Evolutionary conservation across 2,888 invertebrate genomes (phyloP), one percentile per base, ranked within the genome.

Genomic region (Idaea biselata): DNA sequence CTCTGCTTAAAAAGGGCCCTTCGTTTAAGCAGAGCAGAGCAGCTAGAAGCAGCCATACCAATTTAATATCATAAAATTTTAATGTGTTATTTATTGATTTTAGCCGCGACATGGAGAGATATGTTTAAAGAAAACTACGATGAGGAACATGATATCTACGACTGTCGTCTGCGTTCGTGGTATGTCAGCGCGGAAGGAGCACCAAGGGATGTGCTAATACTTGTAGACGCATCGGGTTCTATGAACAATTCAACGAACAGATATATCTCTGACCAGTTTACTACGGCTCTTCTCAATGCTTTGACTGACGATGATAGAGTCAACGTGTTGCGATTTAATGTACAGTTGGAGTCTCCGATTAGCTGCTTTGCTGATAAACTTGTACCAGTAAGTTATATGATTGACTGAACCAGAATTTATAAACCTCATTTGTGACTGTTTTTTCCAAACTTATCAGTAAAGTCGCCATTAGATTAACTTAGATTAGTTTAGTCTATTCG

Each of bases 281-380:
- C 86, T 0, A 69, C 82, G n/a, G 82, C 89, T 0, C 74, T 92
- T 3, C 86, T 92, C n/a, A 91, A 76, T 61, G 90, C 91, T 0
- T 81, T 92, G 32, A 91, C 91, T 0, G 91, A 92, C 58, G 91
- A 92, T 33, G 91, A 92, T 62, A 84, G 88, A 66, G 90, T 91
- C 33, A 92, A 91, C 62, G 87, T 92, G 16, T 69, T 91, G 8
- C 77, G 89, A 3, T 91, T 87, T 70, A 91, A 90, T 66, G 80
- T 84, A 1, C 62, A 71, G n/a, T 71, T 87, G n/a, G 69, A 81
- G 61, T 88, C 91, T 0, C 86, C 88, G 1, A 89, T 92, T 53
- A 75, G 71, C 54, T 92, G 92, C 68, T 91, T 91, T 60, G 80
- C 88, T 62, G 83, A 90, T 25, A 86, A 80, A 71, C 82, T 92